Conservation (phyloP, 1,140 invertebrate species). For the Scaptodrosophila lebanonensis region DNA sequence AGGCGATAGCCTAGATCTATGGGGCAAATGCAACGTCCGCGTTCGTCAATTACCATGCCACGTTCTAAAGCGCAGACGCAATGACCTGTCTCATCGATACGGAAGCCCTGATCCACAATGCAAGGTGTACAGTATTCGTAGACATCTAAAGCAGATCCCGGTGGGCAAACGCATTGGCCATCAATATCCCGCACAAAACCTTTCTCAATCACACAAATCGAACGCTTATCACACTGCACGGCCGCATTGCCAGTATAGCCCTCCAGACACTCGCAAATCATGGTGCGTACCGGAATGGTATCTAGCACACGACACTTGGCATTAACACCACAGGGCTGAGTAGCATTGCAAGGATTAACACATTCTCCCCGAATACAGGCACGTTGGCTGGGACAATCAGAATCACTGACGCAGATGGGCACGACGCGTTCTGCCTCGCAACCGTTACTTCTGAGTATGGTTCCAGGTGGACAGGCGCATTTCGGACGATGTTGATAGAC, state of each 20-base stretch:
- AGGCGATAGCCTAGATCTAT: slow-evolving; percentile 84
- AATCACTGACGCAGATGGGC: slow-evolving; percentile 85
- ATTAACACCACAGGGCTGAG: slow-evolving; percentile 89
- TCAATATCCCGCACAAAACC: slow-evolving; percentile 83
- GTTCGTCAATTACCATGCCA: slow-evolving; percentile 85
- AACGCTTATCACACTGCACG: slow-evolving; percentile 85
- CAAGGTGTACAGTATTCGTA: slow-evolving; percentile 88
- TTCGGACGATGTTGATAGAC: slow-evolving; percentile 86
- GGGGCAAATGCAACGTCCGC: slow-evolving; percentile 88
- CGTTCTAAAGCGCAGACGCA: slow-evolving; percentile 88
- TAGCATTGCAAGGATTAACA: slow-evolving; percentile 88
- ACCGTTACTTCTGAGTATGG: slow-evolving; percentile 82
- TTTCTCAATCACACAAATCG: slow-evolving; percentile 83
- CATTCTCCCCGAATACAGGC: slow-evolving; percentile 90
- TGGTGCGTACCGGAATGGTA: slow-evolving; percentile 89
- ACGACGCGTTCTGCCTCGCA: slow-evolving; percentile 81
- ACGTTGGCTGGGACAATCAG: slow-evolving; percentile 88
- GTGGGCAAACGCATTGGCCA: slow-evolving; percentile 86
- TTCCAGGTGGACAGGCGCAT: slow-evolving; percentile 88
- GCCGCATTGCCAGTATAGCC: slow-evolving; percentile 90
- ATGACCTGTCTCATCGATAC: slow-evolving; percentile 85
- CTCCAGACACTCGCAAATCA: slow-evolving; percentile 92
- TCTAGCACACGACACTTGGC: slow-evolving; percentile 88
- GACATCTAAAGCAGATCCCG: slow-evolving; percentile 85
- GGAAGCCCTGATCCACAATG: slow-evolving; percentile 83